Percentiles rank a stretch among this genome's conserved stretches.
Evolutionary conservation across 2,113 vertebrate species (phyloP).

Genomic region (Megaleporinus macrocephalus): DNA sequence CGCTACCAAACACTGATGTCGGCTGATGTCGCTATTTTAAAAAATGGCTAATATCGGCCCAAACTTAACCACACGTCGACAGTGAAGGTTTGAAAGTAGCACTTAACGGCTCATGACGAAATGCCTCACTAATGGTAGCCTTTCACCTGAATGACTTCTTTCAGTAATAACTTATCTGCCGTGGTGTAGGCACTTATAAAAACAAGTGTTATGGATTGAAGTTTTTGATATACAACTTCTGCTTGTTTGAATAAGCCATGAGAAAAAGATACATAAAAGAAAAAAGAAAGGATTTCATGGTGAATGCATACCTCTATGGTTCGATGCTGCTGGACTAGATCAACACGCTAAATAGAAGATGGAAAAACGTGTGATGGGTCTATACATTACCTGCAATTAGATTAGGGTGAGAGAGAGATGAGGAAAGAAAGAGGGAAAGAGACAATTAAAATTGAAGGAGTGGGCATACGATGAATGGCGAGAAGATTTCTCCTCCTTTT

Average conservation of each 20-base stretch:
- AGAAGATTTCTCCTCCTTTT: constrained; percentile 57
- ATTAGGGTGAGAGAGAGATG: constrained; percentile 8
- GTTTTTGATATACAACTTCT: no score
- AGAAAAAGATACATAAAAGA: neutral
- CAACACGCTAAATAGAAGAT: neutral
- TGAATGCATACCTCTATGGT: neutral
- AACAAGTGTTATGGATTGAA: no score
- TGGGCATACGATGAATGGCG: constrained; percentile 49
- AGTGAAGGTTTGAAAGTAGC: no score
- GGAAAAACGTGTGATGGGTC: constrained; percentile 13
- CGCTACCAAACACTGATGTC: no score
- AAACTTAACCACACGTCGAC: no score
- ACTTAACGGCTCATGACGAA: no score
- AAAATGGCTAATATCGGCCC: no score
- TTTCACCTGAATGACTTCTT: no score
- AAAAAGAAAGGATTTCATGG: neutral
- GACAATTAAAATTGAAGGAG: constrained; percentile 27
- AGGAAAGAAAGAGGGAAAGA: neutral
- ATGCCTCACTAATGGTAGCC: no score
- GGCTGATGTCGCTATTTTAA: no score
- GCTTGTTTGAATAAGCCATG: neutral
- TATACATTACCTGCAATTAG: constrained; percentile 24
- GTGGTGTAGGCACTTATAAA: no score
- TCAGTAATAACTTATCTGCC: no score
- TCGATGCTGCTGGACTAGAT: neutral